Percentiles rank a stretch among this genome's conserved stretches.
Conservation (phyloP, 2,888 invertebrate species). For the Lasioglossum oenotherae region DNA sequence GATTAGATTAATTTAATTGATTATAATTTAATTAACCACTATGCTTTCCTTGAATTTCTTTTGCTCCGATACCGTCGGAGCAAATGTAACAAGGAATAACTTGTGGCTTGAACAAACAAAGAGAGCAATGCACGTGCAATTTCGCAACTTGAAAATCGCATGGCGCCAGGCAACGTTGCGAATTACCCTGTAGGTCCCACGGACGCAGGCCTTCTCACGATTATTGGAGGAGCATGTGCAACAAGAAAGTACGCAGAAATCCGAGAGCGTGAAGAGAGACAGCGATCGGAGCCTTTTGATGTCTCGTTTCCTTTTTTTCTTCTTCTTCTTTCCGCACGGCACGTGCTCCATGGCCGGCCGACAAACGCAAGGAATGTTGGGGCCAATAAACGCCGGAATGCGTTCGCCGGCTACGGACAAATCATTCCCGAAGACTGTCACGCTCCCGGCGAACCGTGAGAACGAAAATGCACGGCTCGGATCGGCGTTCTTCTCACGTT, state of each 20-base stretch:
- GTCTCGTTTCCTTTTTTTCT: constrained; percentile 16
- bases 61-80: too few species aligned
- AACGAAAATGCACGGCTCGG: constrained; percentile 54
- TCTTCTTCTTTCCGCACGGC: constrained; percentile 20
- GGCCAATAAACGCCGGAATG: constrained; percentile 48
- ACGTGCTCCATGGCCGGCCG: constrained; percentile 52
- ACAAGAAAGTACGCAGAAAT: constrained; percentile 58
- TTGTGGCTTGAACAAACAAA: background rate
- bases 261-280: constrained; percentile 33
- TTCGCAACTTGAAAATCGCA: background rate
- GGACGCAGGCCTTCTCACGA: constrained; percentile 51
- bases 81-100: too few species aligned
- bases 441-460: constrained; percentile 55
- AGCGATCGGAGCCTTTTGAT: constrained; percentile 42
- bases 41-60: too few species aligned
- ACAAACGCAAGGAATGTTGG: constrained; percentile 56
- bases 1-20: too few species aligned
- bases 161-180: background rate
- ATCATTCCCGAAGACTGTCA: constrained; percentile 61
- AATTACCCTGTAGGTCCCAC: background rate
- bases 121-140: background rate
- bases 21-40: too few species aligned
- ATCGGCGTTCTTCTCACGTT: constrained; percentile 70
- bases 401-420: constrained; percentile 34
- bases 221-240: constrained; percentile 55